Evolutionary conservation across 2,797 vertebrate species (phyloP).

Genomic region (Strix occidentalis): DNA sequence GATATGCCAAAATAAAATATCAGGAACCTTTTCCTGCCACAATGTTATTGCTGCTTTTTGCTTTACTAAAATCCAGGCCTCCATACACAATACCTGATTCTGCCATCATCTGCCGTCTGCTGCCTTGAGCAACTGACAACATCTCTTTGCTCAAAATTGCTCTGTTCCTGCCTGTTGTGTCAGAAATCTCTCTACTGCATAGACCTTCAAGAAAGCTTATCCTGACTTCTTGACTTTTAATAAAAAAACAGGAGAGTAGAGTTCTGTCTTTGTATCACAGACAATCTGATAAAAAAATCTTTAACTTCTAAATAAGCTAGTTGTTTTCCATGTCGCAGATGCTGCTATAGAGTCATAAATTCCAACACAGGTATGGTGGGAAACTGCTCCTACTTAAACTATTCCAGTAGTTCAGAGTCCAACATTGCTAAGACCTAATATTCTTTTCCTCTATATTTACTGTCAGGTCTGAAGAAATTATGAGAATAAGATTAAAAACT

Average conservation of each 20-base stretch:
- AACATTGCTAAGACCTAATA: background rate
- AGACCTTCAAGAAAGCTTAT: background rate
- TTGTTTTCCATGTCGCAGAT: background rate
- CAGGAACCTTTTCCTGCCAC: background rate
- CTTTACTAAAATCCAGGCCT: background rate
- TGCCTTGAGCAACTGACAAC: constrained; percentile 38
- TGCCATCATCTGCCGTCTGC: background rate
- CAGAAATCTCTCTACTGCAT: background rate
- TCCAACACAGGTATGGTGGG: background rate
- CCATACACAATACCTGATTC: background rate
- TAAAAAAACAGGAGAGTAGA: background rate
- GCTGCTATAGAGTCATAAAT: background rate
- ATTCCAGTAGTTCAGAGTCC: background rate
- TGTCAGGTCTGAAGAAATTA: background rate
- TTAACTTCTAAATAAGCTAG: background rate
- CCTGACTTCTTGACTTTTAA: background rate
- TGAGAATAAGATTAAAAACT: background rate
- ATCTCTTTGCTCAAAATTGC: constrained; percentile 13
- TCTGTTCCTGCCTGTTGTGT: background rate
- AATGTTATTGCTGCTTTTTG: background rate
- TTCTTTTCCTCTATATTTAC: background rate
- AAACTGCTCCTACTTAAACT: background rate
- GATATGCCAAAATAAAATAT: background rate
- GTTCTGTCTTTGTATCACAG: background rate
- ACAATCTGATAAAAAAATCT: background rate